Base-by-base conservation (phyloP, 2,888 invertebrate genomes). In the Torymus auratus region DNA sequence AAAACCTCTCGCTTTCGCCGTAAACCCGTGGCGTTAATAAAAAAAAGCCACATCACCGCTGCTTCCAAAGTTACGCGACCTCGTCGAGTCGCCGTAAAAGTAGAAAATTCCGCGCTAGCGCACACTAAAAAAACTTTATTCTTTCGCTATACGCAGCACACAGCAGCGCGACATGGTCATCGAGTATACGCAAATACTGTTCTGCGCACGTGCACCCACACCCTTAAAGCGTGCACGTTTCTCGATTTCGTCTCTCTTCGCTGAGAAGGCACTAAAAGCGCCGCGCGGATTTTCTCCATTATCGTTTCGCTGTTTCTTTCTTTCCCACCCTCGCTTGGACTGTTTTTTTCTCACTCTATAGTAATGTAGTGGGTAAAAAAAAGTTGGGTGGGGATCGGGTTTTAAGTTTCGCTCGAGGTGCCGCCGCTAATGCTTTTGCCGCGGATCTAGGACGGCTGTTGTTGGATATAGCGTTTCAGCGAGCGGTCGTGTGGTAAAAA, bases 41-140 rank as follows among this genome's bases (percentile, higher is more conserved):
- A 73, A 65, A 73, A 20, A 50, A 20, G 56, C 41, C 41, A 73
- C 20, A 15, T 64, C 41, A 13, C 28, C 28, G 23, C 28, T 28
- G 17, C 55, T 15, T 17, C 14, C 53, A 13, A 68, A 68, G 68
- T 61, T 17, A 64, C n/a, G 65, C 60, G 50, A 50, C 28, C 50
- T 60, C 41, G 56, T 41, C n/a, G 62, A 61, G 41, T 28, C 4
- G 61, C 62, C 62, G 65, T 77, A 58, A 77, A 71, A 58, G 77
- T 65, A 71, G 77, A 65, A 58, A 77, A 77, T 69, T 70, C 62
- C 69, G 14, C 41, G 56, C 23, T 7, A 17, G 13, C 52, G 15
- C 12, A 2, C 3, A 58, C 14, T 73, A 23, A 62, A 70, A 80
- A 74, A 80, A 70, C 13, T 76, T 80, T 72, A 76, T 76, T 75